Conservation (phyloP, 2,797 vertebrate genomes). For the Galago senegalensis region DNA sequence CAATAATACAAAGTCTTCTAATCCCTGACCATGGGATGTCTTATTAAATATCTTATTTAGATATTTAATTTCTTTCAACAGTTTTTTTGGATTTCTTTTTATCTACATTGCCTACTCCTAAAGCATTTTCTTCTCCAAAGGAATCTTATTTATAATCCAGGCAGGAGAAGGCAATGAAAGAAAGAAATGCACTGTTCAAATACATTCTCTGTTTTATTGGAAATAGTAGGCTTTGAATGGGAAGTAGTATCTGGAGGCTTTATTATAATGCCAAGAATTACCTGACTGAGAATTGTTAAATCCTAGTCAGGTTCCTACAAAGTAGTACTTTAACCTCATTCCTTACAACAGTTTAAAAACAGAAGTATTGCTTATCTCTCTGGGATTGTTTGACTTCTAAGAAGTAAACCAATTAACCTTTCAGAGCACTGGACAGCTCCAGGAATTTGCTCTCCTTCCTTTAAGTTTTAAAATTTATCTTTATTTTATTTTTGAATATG, state of each 20-base stretch:
- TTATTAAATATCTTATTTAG: conserved; percentile 43
- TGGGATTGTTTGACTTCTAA: conserved; percentile 39
- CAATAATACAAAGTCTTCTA: background rate
- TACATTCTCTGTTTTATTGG: conserved; percentile 33
- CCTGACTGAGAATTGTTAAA: conserved; percentile 6
- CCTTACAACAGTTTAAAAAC: conserved; percentile 37
- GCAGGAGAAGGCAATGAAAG: conserved; percentile 46
- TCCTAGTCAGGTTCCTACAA: background rate
- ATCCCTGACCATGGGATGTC: background rate
- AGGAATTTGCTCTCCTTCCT: conserved; percentile 51
- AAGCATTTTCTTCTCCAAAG: conserved; percentile 25
- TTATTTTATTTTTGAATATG: conserved; percentile 48
- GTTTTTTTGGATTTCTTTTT: conserved; percentile 1
- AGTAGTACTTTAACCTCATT: background rate
- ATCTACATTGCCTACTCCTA: conserved; percentile 32
- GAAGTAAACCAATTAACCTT: conserved; percentile 19
- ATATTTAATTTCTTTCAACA: conserved; percentile 7
- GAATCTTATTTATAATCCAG: background rate
- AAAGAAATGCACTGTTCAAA: conserved; percentile 44
- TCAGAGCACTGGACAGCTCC: background rate
- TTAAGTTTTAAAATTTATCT: conserved; percentile 15
- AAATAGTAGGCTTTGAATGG: conserved; percentile 27
- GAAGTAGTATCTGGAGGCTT: conserved; percentile 18
- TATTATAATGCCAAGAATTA: conserved; percentile 25
- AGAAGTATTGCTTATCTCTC: conserved; percentile 15